Evolutionary conservation across 1,140 invertebrate genomes (phyloP).

Genomic region (Danaus plexippus): DNA sequence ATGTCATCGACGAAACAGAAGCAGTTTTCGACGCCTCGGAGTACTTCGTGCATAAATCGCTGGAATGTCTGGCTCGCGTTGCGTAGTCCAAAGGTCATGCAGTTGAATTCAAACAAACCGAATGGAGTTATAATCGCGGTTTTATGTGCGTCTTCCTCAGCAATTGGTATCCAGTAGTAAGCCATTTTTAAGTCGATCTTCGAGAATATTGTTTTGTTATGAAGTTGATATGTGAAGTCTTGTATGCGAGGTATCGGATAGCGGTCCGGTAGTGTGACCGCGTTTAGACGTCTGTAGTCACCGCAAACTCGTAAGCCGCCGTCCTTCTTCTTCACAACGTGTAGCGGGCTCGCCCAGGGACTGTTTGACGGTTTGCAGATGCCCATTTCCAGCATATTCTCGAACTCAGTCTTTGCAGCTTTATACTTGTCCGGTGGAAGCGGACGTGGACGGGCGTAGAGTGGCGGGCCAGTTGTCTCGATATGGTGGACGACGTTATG

Average conservation of each 20-base stretch:
- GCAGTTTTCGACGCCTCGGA: neutral
- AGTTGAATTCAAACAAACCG: slow-evolving; percentile 7
- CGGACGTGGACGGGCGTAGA: slow-evolving; percentile 12
- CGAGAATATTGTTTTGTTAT: slow-evolving; percentile 19
- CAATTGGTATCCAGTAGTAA: slow-evolving; percentile 15
- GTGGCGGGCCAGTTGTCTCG: slow-evolving; percentile 10
- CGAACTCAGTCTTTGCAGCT: slow-evolving; percentile 12
- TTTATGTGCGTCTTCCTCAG: slow-evolving; percentile 9
- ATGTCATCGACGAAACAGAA: too few relatives aligned
- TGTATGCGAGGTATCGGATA: slow-evolving; percentile 19
- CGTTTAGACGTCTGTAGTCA: slow-evolving; percentile 5
- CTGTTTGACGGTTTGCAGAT: slow-evolving; percentile 8
- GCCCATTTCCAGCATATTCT: slow-evolving; percentile 8
- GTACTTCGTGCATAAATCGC: slow-evolving; percentile 6
- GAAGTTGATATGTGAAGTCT: slow-evolving; percentile 20
- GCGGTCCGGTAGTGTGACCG: slow-evolving; percentile 6
- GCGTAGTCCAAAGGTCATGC: slow-evolving; percentile 9
- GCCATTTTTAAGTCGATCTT: slow-evolving; percentile 21
- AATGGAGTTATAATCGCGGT: slow-evolving; percentile 6
- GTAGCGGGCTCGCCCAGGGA: too few relatives aligned
- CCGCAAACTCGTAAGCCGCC: slow-evolving; percentile 2
- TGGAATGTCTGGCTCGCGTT: slow-evolving; percentile 11
- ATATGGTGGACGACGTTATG: slow-evolving; percentile 17
- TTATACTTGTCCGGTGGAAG: slow-evolving; percentile 14
- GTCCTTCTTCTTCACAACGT: neutral